A percentile compares a stretch with the other conserved stretches of the same genome.
phyloP scores from a whole-genome alignment of 2,888 invertebrate species.

The Thalpophila matura region DNA sequence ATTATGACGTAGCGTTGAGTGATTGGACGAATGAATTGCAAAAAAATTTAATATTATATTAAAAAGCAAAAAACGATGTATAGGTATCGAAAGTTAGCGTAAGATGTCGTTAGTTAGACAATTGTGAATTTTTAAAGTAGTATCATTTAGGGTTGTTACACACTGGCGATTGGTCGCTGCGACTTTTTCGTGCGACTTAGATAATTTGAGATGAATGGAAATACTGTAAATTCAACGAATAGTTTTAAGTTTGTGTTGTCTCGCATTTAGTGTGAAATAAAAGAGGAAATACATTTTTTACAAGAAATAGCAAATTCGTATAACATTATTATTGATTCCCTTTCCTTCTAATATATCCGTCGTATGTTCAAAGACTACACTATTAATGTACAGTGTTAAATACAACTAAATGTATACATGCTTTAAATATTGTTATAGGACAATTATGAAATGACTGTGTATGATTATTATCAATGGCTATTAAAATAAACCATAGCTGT shows the following conservation, averaged over 20 bases:
- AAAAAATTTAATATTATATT: slow-evolving; percentile 39
- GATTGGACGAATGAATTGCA: slow-evolving; percentile 68
- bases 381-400: slow-evolving; percentile 12
- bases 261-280: slow-evolving; percentile 57
- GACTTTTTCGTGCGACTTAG: slow-evolving; percentile 56
- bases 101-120: slow-evolving; percentile 62
- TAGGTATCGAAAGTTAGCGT: slow-evolving; percentile 54
- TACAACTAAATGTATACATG: slow-evolving; percentile 12
- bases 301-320: slow-evolving; percentile 48
- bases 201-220: slow-evolving; percentile 28
- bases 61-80: slow-evolving; percentile 52
- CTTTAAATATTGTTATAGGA: slow-evolving; percentile 25
- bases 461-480: neutral
- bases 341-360: slow-evolving; percentile 14
- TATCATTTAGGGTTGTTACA: slow-evolving; percentile 58
- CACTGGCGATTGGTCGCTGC: slow-evolving; percentile 43
- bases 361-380: slow-evolving; percentile 22
- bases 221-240: slow-evolving; percentile 59
- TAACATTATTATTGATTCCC: slow-evolving; percentile 30
- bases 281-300: slow-evolving; percentile 56
- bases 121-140: slow-evolving; percentile 58
- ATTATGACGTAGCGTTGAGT: slow-evolving; percentile 66
- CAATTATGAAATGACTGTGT: neutral
- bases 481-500: neutral
- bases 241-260: slow-evolving; percentile 56